A percentile compares a stretch with the other conserved stretches of the same genome.
Conservation (phyloP, 2,113 vertebrate species). For the Chaenogobius annularis region DNA sequence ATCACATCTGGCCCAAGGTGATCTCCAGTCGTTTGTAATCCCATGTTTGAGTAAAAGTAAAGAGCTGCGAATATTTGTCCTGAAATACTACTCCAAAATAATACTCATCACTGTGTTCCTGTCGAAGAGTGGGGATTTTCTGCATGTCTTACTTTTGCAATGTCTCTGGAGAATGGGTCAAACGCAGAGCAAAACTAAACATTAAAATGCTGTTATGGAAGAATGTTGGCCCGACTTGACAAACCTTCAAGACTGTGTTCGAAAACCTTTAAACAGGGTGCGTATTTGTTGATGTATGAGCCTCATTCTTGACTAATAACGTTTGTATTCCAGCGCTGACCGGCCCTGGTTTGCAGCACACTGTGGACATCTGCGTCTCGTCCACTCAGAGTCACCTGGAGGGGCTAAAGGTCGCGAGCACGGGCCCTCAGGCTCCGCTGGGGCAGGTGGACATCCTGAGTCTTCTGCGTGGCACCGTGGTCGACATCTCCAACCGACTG, state of each 20-base stretch:
- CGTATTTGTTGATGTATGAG: background rate
- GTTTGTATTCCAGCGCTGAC: slow-evolving; percentile 81
- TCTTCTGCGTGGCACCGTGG: slow-evolving; percentile 85
- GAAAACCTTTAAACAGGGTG: background rate
- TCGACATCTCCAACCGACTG: slow-evolving; percentile 89
- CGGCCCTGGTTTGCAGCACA: slow-evolving; percentile 83
- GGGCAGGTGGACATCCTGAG: slow-evolving; percentile 80
- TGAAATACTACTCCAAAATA: no score
- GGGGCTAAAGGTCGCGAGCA: slow-evolving; percentile 37
- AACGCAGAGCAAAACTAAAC: background rate
- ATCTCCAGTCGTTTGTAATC: background rate
- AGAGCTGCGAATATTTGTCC: background rate
- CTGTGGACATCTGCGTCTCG: slow-evolving; percentile 78
- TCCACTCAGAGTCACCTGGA: slow-evolving; percentile 76
- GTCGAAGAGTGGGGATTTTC: no score
- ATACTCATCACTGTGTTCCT: no score
- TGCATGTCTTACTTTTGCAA: no score
- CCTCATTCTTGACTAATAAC: background rate
- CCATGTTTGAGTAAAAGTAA: background rate
- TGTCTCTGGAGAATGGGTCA: background rate
- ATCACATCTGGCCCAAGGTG: no score
- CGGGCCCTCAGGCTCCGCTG: slow-evolving; percentile 28
- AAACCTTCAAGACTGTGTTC: no score
- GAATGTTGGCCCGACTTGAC: no score
- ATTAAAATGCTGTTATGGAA: no score